These are phyloP conservation scores for Bombus ignitus DNA, from an alignment of 1,140 invertebrate genomes.

Conservation along the genomic window DNA sequence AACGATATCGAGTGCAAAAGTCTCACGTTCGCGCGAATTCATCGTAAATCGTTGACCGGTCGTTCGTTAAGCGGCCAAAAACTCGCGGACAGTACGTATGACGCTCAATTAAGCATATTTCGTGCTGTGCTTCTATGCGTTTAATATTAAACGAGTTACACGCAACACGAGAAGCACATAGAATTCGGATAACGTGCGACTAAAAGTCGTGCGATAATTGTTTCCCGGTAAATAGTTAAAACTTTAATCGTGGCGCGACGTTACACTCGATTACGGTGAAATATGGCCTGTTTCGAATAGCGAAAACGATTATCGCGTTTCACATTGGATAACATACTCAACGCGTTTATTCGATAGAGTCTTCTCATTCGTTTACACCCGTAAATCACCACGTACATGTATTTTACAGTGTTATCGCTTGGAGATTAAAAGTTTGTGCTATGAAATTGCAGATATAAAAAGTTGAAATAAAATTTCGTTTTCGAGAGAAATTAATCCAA, in stretches of 20 bases:
- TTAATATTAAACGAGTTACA: no score
- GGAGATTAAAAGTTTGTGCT: not conserved
- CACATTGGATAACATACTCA: not conserved
- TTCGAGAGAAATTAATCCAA: not conserved
- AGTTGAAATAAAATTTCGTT: not conserved
- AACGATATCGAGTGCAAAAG: conserved; percentile 64
- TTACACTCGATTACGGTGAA: conserved; percentile 6
- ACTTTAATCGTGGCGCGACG: not conserved
- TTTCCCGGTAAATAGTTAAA: not conserved
- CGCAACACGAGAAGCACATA: not conserved
- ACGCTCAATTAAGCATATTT: not conserved
- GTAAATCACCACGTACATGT: not conserved
- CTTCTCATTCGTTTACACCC: not conserved
- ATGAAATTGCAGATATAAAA: not conserved
- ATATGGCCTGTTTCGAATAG: not conserved
- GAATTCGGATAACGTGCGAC: not conserved
- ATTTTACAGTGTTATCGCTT: not conserved
- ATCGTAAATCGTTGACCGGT: conserved; percentile 26
- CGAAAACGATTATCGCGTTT: not conserved
- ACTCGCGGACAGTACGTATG: conserved; percentile 8
- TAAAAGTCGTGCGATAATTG: not conserved
- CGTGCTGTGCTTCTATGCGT: not conserved
- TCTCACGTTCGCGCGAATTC: conserved; percentile 64
- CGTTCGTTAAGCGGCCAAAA: not conserved
- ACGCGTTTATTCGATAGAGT: not conserved